phyloP scores from a whole-genome alignment of 2,888 invertebrate genomes.

The Meloe dianella region DNA sequence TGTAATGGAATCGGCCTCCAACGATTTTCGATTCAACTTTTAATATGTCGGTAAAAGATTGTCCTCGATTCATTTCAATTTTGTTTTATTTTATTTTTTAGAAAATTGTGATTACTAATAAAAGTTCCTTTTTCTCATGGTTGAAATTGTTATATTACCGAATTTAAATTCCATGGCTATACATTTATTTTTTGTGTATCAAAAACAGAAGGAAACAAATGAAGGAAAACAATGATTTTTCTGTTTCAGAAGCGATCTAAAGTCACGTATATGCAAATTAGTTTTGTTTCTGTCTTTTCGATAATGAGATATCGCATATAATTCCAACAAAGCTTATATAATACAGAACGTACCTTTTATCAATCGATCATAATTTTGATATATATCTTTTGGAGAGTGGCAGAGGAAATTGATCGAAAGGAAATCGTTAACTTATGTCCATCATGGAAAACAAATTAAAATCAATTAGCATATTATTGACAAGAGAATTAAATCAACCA shows the following conservation, averaged over 20 bases:
- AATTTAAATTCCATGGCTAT: too few relatives aligned
- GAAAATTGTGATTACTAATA: slow-evolving; percentile 10
- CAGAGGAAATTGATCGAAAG: slow-evolving; percentile 18
- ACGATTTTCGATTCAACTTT: slow-evolving; percentile 14
- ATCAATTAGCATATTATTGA: slow-evolving; percentile 34
- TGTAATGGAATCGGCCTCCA: slow-evolving; percentile 22
- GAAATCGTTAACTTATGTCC: neutral
- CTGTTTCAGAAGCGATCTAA: neutral
- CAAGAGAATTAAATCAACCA: neutral
- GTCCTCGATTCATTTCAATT: neutral
- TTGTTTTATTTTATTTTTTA: slow-evolving; percentile 15
- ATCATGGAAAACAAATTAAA: slow-evolving; percentile 18
- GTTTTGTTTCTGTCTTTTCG: slow-evolving; percentile 12
- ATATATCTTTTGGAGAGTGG: neutral
- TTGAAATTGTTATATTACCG: too few relatives aligned
- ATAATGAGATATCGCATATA: slow-evolving; percentile 4
- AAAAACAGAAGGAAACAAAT: neutral
- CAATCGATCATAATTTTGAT: slow-evolving; percentile 5
- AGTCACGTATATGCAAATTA: slow-evolving; percentile 19
- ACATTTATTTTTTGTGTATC: too few relatives aligned
- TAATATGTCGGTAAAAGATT: neutral
- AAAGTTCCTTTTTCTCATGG: neutral
- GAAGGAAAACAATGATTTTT: neutral
- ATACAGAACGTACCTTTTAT: neutral
- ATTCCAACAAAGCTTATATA: neutral